phyloP scores from a whole-genome alignment of 2,888 invertebrate genomes.

The Polymixis flavicincta region DNA sequence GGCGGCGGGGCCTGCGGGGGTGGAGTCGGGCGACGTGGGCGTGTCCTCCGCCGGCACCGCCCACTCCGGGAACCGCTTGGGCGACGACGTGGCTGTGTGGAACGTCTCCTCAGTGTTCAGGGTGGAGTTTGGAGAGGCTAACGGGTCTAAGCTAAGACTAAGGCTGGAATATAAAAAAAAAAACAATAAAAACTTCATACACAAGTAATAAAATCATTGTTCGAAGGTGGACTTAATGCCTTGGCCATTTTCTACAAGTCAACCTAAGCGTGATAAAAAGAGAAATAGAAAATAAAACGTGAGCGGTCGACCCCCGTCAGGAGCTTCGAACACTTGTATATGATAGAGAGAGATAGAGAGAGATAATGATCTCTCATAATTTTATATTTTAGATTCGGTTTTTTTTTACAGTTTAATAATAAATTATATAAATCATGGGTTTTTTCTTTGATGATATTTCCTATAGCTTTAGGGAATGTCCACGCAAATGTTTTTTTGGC shows the following conservation, averaged over 20 bases:
- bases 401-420: no score
- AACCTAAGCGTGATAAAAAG: no score
- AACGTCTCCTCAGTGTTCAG: conserved; percentile 92
- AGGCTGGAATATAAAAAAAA: conserved; percentile 84
- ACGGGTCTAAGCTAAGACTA: conserved; percentile 92
- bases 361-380: no score
- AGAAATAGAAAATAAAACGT: no score
- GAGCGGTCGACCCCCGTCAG: no score
- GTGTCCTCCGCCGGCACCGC: conserved; percentile 63
- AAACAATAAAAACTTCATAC: background rate
- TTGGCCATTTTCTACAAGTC: background rate
- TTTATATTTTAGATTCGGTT: no score
- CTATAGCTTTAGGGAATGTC: background rate
- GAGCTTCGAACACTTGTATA: no score
- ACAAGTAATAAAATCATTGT: background rate
- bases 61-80: conserved; percentile 70
- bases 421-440: no score
- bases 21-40: conserved; percentile 63
- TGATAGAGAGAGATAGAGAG: no score
- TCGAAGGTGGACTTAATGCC: background rate
- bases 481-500: no score
- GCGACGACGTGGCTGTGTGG: conserved; percentile 93
- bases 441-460: background rate
- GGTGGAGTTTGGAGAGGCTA: conserved; percentile 85
- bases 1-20: conserved; percentile 37